These are phyloP conservation scores for Subanguina moxae DNA, from an alignment of 1,140 invertebrate species.

Conservation along the genomic window DNA sequence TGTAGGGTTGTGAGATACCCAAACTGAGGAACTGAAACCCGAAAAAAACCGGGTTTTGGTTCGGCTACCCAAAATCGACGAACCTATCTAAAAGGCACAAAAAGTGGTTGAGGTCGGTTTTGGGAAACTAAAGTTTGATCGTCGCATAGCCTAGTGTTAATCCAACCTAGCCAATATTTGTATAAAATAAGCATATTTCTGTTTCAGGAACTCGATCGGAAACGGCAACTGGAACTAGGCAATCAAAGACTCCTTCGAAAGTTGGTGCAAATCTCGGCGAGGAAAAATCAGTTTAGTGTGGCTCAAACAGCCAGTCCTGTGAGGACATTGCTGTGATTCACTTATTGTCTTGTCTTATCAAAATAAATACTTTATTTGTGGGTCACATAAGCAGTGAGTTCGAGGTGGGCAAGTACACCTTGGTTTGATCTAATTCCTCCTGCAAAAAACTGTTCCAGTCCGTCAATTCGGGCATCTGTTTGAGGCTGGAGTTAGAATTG, in stretches of 20 bases:
- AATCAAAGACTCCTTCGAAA: slow-evolving; percentile 15
- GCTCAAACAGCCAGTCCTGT: slow-evolving; percentile 1
- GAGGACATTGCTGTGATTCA: slow-evolving; percentile 8
- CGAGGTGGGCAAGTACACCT: neutral
- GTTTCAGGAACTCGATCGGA: slow-evolving; percentile 10
- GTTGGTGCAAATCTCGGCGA: slow-evolving; percentile 16
- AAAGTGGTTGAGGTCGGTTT: no score
- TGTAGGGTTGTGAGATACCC: no score
- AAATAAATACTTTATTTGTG: slow-evolving; percentile 7
- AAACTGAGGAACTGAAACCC: no score
- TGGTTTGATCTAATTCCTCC: slow-evolving; percentile 7
- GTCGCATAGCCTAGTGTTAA: no score
- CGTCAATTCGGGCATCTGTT: neutral
- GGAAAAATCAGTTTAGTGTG: slow-evolving; percentile 21
- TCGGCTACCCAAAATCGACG: no score
- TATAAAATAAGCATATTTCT: no score
- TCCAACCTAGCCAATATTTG: no score
- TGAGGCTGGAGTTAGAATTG: neutral
- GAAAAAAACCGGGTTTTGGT: no score
- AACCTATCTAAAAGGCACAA: no score
- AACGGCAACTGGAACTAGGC: slow-evolving; percentile 25
- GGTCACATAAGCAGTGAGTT: neutral
- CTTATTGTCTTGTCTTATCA: slow-evolving; percentile 9
- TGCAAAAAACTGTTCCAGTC: slow-evolving; percentile 5
- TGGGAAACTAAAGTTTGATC: no score